Base-by-base conservation (phyloP, 1,140 invertebrate genomes). In the Tetraneura akinire region DNA sequence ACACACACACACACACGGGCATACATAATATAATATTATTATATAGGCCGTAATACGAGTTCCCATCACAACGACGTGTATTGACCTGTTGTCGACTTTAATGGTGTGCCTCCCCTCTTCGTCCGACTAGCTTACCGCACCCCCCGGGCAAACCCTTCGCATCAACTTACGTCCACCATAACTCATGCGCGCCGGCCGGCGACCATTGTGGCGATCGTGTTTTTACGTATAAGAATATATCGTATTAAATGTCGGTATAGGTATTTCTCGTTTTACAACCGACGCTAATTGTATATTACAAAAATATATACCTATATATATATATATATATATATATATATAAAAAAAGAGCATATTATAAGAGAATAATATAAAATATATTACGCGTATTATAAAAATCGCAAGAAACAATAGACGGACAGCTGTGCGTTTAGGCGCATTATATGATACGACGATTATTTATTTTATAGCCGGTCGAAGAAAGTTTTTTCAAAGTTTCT, bases 181-280 rank as follows among this genome's bases (percentile, higher is more conserved):
- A 76, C 55, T 78, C 74, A 47, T 62, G 74, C 55, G n/a, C 74
- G 55, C 55, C 74, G 32, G 1, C 71, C n/a, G 37, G n/a, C 45
- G 66, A 70, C 66, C 42, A 70, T 49, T 49, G 66, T 70, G 45
- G 66, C 66, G n/a, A 21, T 21, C 73, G 73, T 60, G 73, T 76
- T 76, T n/a, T 76, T 57, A 76, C 71, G 57, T 74, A 74, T n/a
- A n/a, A n/a, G n/a, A 74, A 37, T 21, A 74, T 57, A 74, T 60
- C 53, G 53, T 62, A 60, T 78, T 78, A 60, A 62, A 78, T 62
- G 74, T 78, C 2, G 32, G 74, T 60, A 26, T 78, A n/a, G n/a
- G n/a, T n/a, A 45, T 78, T 60, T 78, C 74, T 78, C 57, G 74
- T 78, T 62, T 62, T 78, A 78, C 74, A 62, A 78, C 55, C 18